Base-by-base conservation (phyloP, 2,888 invertebrate genomes). In the Melanostoma scalare region DNA sequence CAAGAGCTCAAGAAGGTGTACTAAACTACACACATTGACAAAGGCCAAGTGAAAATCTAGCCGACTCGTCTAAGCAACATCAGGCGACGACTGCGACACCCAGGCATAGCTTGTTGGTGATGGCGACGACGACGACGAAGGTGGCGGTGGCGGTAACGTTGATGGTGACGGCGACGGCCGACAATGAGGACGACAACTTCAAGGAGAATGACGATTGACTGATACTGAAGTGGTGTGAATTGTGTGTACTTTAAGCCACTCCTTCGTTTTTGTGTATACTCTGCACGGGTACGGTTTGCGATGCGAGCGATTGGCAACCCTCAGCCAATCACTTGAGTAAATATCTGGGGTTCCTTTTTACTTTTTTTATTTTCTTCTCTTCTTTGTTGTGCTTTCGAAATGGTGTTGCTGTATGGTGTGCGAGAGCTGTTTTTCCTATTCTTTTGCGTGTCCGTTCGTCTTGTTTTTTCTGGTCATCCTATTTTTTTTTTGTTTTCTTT, bases 281-380 rank as follows among this genome's bases (percentile, higher is more conserved):
- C 76, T 73, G 63, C 86, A 86, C 85, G 87, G 87, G 87, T 87
- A 87, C 86, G 87, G 87, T 87, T 88, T 87, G 88, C 88, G 88
- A 88, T 88, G 88, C 88, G 88, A 84, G 79, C 84, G 89, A 89
- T 89, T 89, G 89, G 88, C 88, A 88, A 88, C 89, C 88, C 88
- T 90, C 89, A 90, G 89, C 91, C 91, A 91, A 91, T 91, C 90
- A 89, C 88, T 89, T 90, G 89, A 89, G 91, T 89, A 90, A 91
- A 90, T 89, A 90, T 88, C 80, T 75, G 77, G 46, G 60, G 48
- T 74, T 68, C 58, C 68, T 52, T 85, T 68, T 80, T 77, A 61
- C 44, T 68, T 75, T 53, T 55, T 85, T 84, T 78, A 85, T 76
- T 56, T 75, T 75, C 52, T 63, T 60, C 58, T 75, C 50, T 53